Base-by-base conservation (phyloP, 2,888 invertebrate species). In the Aphrophora alni region DNA sequence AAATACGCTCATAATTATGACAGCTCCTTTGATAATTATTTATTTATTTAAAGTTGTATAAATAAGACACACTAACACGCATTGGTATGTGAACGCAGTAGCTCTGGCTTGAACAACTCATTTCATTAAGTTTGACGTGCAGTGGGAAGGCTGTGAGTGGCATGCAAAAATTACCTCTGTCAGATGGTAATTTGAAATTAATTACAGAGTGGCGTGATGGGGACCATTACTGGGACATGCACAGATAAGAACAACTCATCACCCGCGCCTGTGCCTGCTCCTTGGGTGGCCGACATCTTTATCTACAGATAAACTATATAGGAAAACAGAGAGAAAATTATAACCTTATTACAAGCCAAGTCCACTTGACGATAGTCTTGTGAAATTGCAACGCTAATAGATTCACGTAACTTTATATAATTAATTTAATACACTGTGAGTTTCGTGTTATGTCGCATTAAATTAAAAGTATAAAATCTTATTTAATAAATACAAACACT, bases 161-260 rank as follows among this genome's bases (percentile, higher is more conserved):
- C 59, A 59, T 59, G 59, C 59, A 59, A 59, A 59, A 59, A 59
- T 59, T 59, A 59, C 59, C 59, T 59, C 59, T 59, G 59, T 59
- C 59, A 59, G 59, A 21, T 3, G 59, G 59, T 59, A 59, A 59
- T 59, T 59, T 21, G 59, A 59, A 59, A 59, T 59, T 59, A 59
- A 59, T 59, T 59, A 59, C 59, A 59, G 12, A 21, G 59, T 59
- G 10, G 59, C 59, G 59, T 59, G 59, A 59, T 59, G 59, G 2
- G 59, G 59, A 7, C 59, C 59, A 59, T 59, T 59, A 59, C 59
- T 21, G 59, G 59, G 59, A 59, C 59, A 59, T 59, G 59, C 59
- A 21, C 21, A 59, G 59, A 59, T 59, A 59, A 59, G 59, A 17
- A 59, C 21, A 59, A 59, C 59, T 59, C 59, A 21, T 59, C 59